Evolutionary conservation across 2,113 vertebrate genomes (phyloP).

Genomic region (Podilymbus podiceps): DNA sequence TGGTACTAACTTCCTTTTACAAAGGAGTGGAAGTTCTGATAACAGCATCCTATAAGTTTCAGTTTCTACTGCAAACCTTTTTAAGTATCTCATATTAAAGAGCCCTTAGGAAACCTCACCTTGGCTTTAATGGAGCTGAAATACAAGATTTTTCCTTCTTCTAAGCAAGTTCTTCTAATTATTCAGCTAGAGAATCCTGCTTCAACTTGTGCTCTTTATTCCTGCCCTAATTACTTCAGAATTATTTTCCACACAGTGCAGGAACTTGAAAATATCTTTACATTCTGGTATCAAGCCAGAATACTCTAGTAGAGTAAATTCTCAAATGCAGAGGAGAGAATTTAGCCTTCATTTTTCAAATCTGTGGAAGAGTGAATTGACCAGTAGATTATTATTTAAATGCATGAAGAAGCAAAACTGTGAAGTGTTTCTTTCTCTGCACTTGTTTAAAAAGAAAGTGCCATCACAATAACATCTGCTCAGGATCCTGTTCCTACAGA

Average conservation of each 20-base stretch:
- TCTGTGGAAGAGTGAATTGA: not conserved
- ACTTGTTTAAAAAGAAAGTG: not conserved
- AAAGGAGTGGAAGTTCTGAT: not conserved
- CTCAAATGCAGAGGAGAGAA: not conserved
- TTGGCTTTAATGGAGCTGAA: not conserved
- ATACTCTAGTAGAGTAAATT: not conserved
- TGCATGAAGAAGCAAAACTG: not conserved
- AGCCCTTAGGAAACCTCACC: not conserved
- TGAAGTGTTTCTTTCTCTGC: not conserved
- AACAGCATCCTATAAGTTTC: not conserved
- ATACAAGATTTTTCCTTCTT: not conserved
- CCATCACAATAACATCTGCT: not conserved
- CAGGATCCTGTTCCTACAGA: not conserved
- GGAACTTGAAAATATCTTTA: constrained; percentile 11
- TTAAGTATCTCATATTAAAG: not conserved
- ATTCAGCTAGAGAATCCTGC: not conserved
- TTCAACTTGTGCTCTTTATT: constrained; percentile 7
- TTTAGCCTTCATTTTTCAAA: not conserved
- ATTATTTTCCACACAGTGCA: not conserved
- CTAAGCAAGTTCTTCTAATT: not conserved
- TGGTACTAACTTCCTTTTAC: not conserved
- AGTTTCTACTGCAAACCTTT: not conserved
- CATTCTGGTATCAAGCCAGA: not conserved
- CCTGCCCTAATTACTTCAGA: not conserved
- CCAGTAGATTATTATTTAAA: not conserved